Percentiles rank a stretch among this genome's conserved stretches.
These are phyloP conservation scores for Agrilus planipennis DNA, from an alignment of 1,140 invertebrate genomes.

Conservation along the genomic window DNA sequence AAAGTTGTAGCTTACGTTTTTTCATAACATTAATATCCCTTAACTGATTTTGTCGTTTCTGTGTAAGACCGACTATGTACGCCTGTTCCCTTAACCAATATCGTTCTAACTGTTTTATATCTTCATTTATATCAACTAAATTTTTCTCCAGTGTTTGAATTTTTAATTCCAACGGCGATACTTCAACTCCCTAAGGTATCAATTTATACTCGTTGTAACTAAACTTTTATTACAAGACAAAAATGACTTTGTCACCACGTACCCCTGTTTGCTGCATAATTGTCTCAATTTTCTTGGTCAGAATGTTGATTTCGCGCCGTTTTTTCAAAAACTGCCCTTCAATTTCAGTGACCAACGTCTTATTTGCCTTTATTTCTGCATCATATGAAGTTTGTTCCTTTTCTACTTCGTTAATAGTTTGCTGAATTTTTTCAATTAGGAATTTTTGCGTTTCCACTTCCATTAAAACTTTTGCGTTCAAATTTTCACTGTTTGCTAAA, in stretches of 20 bases:
- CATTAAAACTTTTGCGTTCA: constrained; percentile 44
- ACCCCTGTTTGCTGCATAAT: constrained; percentile 38
- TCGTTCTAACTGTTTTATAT: constrained; percentile 50
- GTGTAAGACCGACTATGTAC: constrained; percentile 50
- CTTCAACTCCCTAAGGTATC: constrained; percentile 25
- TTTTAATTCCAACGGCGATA: constrained; percentile 41
- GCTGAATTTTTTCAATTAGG: constrained; percentile 33
- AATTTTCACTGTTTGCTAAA: constrained; percentile 49
- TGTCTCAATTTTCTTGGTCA: constrained; percentile 44
- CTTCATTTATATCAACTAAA: constrained; percentile 43
- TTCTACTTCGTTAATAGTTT: constrained; percentile 25
- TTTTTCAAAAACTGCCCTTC: constrained; percentile 36
- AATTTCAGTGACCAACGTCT: constrained; percentile 17
- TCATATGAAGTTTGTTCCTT: constrained; percentile 34
- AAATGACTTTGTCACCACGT: constrained; percentile 8
- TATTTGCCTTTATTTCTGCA: constrained; percentile 36
- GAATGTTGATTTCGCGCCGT: constrained; percentile 39
- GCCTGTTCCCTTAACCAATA: constrained; percentile 64
- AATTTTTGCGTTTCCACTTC: constrained; percentile 47
- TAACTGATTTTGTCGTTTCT: constrained; percentile 51
- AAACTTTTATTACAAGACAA: not conserved
- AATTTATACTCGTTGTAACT: not conserved
- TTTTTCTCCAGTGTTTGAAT: constrained; percentile 47
- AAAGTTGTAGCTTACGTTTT: constrained; percentile 42
- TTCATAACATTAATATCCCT: constrained; percentile 51